A percentile compares a stretch with the other conserved stretches of the same genome.
These are phyloP conservation scores for Hippocampus guttulatus DNA, from an alignment of 2,113 vertebrate genomes.

Conservation along the genomic window DNA sequence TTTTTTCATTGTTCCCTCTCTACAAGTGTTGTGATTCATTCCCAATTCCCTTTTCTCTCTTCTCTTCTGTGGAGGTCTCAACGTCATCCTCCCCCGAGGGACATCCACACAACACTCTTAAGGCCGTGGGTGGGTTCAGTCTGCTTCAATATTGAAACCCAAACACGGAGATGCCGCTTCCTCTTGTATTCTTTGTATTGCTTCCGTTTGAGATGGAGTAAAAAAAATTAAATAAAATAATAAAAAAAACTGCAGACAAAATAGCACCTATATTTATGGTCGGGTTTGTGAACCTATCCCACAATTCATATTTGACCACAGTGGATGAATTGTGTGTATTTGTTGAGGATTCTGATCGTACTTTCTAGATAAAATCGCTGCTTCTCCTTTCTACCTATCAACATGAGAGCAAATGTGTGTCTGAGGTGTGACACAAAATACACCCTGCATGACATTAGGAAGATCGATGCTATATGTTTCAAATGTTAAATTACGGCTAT, in stretches of 20 bases:
- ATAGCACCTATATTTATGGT: neutral
- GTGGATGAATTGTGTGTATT: neutral
- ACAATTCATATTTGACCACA: neutral
- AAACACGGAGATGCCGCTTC: conserved; percentile 13
- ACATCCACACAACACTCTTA: conserved; percentile 11
- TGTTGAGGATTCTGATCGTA: neutral
- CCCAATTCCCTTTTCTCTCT: conserved; percentile 4
- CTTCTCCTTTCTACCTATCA: neutral
- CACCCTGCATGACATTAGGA: neutral
- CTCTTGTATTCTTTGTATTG: conserved; percentile 6
- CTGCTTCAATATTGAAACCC: conserved; percentile 21
- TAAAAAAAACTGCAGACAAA: conserved; percentile 4
- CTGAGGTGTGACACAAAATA: neutral
- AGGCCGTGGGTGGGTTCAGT: neutral
- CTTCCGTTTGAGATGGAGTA: conserved; percentile 16
- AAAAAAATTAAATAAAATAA: too few species aligned
- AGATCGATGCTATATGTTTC: neutral
- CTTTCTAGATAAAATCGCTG: neutral
- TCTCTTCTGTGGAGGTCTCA: conserved; percentile 13
- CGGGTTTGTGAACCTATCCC: neutral
- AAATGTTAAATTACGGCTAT: neutral
- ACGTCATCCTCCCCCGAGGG: conserved; percentile 19
- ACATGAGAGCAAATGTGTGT: neutral
- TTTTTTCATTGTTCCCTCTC: neutral
- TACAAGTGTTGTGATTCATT: neutral